Conservation (phyloP, 2,113 vertebrate species). For the Pavo muticus region DNA sequence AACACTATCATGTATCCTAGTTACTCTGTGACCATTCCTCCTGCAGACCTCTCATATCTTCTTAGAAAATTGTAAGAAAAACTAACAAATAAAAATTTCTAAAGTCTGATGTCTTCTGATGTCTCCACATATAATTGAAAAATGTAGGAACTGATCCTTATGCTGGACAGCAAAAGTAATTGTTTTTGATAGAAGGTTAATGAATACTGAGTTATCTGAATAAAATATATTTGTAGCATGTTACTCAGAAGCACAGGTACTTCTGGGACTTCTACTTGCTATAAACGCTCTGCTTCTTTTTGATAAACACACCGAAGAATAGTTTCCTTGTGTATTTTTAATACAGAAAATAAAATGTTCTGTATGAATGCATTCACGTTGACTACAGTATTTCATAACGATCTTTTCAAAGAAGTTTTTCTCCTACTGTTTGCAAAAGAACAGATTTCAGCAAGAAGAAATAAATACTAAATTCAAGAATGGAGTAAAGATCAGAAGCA, state of each 20-base stretch:
- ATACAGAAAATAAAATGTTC: background rate
- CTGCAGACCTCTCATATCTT: background rate
- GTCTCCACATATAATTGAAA: background rate
- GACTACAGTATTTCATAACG: background rate
- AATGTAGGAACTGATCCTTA: background rate
- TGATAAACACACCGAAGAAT: background rate
- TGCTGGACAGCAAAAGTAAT: background rate
- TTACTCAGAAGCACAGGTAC: background rate
- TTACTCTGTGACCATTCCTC: background rate
- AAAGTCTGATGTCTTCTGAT: background rate
- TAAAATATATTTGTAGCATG: background rate
- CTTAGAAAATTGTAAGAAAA: too few species aligned
- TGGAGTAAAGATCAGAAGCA: background rate
- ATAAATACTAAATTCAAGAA: conserved; percentile 9
- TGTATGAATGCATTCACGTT: background rate
- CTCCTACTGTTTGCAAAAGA: background rate
- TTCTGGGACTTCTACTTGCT: background rate
- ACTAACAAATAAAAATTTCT: background rate
- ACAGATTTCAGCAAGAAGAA: background rate
- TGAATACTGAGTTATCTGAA: background rate
- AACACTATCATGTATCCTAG: background rate
- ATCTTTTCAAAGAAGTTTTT: background rate
- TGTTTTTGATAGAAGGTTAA: background rate
- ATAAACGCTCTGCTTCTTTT: background rate
- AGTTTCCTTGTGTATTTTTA: background rate